A percentile compares a stretch with the other conserved stretches of the same genome.
Conservation (phyloP, 2,888 invertebrate species). For the Stictocephala bisonia region DNA sequence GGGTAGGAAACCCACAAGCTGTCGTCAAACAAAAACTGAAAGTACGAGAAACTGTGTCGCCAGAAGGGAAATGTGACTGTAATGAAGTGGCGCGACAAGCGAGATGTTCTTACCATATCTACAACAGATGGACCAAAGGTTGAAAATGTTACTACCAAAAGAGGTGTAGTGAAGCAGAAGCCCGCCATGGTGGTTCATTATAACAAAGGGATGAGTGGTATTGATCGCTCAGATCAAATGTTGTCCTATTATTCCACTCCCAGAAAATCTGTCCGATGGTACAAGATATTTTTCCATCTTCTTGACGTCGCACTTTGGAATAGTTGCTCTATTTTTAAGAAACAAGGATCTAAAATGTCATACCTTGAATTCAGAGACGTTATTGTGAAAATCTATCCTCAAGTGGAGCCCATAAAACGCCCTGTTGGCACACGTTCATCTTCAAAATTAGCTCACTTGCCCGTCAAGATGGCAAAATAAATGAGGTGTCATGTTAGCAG, state of each 20-base stretch:
- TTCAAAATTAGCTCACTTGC: slow-evolving; percentile 8
- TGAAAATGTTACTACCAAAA: slow-evolving; percentile 32
- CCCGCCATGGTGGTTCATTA: slow-evolving; percentile 30
- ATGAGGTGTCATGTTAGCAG: slow-evolving; percentile 37
- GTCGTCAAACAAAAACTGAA: background rate
- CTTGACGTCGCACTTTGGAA: slow-evolving; percentile 40
- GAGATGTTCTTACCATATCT: slow-evolving; percentile 37
- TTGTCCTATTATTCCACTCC: slow-evolving; percentile 27
- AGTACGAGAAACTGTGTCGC: background rate
- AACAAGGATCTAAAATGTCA: slow-evolving; percentile 1
- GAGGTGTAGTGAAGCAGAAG: slow-evolving; percentile 8
- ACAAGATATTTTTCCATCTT: slow-evolving; percentile 43
- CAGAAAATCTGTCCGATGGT: slow-evolving; percentile 42
- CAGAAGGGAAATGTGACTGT: slow-evolving; percentile 25
- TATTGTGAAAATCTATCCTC: slow-evolving; percentile 28
- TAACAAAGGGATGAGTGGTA: slow-evolving; percentile 41
- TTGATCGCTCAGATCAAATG: slow-evolving; percentile 41
- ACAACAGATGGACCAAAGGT: slow-evolving; percentile 18
- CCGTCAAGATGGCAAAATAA: slow-evolving; percentile 31
- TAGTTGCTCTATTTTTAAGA: slow-evolving; percentile 19
- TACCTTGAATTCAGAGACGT: slow-evolving; percentile 27
- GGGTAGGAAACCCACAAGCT: slow-evolving; percentile 24
- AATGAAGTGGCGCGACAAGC: slow-evolving; percentile 39
- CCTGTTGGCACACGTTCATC: background rate
- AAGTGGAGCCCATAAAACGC: slow-evolving; percentile 27